Evolutionary conservation across 2,113 vertebrate species (phyloP).

Genomic region (Clarias macrocephalus): DNA sequence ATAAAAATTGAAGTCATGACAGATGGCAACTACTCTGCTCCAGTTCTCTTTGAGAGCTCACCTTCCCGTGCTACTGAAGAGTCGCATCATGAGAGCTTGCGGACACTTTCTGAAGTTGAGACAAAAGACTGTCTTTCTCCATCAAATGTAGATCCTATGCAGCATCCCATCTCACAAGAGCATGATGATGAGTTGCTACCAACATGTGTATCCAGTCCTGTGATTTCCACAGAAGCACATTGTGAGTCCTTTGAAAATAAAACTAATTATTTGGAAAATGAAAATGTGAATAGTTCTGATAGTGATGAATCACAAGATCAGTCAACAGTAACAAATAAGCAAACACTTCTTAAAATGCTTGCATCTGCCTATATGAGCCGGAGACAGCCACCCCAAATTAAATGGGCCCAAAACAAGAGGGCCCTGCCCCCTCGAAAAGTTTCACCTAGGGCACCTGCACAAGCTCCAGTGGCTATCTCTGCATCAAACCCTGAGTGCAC

Average conservation of each 20-base stretch:
- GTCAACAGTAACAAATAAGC: slow-evolving; percentile 48
- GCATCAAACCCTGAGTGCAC: slow-evolving; percentile 53
- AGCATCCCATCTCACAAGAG: background rate
- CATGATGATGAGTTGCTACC: slow-evolving; percentile 11
- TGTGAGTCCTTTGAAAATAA: background rate
- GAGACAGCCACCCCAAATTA: slow-evolving; percentile 39
- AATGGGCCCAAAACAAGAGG: slow-evolving; percentile 35
- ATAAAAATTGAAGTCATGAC: background rate
- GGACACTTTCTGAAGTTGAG: slow-evolving; percentile 43
- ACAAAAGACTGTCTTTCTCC: slow-evolving; percentile 45
- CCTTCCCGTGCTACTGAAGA: slow-evolving; percentile 11
- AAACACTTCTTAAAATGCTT: slow-evolving; percentile 69
- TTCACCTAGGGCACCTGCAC: slow-evolving; percentile 60
- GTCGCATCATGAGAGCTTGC: slow-evolving; percentile 6
- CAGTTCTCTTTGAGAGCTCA: background rate
- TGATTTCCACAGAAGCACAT: slow-evolving; percentile 33
- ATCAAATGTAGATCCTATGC: slow-evolving; percentile 37
- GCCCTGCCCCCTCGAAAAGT: slow-evolving; percentile 60
- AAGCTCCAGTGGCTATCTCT: slow-evolving; percentile 11
- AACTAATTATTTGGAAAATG: background rate
- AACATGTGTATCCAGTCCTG: background rate
- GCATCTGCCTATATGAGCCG: slow-evolving; percentile 70
- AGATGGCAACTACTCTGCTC: background rate
- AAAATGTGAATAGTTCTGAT: slow-evolving; percentile 28
- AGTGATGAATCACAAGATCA: slow-evolving; percentile 22